These are phyloP conservation scores for Nomada goodeniana DNA, from an alignment of 2,888 invertebrate genomes.

Conservation along the genomic window DNA sequence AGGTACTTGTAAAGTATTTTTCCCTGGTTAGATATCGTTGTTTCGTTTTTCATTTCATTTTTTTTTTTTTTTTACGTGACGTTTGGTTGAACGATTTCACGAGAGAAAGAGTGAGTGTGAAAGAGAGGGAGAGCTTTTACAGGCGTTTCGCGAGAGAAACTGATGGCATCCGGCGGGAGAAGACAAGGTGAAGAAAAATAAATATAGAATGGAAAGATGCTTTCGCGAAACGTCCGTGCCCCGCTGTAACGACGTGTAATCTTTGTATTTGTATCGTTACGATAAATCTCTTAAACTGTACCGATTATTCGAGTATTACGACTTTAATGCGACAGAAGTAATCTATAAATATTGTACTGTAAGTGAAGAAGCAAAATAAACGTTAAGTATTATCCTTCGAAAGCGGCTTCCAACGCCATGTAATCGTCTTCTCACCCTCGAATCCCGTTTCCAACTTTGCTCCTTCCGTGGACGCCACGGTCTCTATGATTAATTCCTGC, in stretches of 20 bases:
- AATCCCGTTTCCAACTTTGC: neutral
- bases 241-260: constrained; percentile 75
- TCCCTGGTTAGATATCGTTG: constrained; percentile 5
- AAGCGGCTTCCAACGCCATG: constrained; percentile 20
- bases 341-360: constrained; percentile 82
- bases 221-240: constrained; percentile 49
- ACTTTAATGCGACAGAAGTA: constrained; percentile 77
- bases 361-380: constrained; percentile 80
- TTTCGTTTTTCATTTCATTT: neutral
- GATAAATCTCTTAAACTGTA: constrained; percentile 77
- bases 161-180: neutral
- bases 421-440: constrained; percentile 12
- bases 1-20: constrained; percentile 31
- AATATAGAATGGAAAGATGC: neutral
- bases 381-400: constrained; percentile 80
- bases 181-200: neutral
- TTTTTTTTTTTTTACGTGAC: constrained; percentile 20
- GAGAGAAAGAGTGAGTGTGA: constrained; percentile 11
- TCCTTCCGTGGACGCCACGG: neutral
- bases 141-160: constrained; percentile 44
- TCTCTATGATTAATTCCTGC: neutral
- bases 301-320: constrained; percentile 77
- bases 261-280: constrained; percentile 81
- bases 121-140: constrained; percentile 30
- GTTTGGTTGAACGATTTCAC: constrained; percentile 37